A percentile compares a stretch with the other conserved stretches of the same genome.
phyloP scores from a whole-genome alignment of 2,888 invertebrate genomes.

The Chalcosyrphus nemorum region DNA sequence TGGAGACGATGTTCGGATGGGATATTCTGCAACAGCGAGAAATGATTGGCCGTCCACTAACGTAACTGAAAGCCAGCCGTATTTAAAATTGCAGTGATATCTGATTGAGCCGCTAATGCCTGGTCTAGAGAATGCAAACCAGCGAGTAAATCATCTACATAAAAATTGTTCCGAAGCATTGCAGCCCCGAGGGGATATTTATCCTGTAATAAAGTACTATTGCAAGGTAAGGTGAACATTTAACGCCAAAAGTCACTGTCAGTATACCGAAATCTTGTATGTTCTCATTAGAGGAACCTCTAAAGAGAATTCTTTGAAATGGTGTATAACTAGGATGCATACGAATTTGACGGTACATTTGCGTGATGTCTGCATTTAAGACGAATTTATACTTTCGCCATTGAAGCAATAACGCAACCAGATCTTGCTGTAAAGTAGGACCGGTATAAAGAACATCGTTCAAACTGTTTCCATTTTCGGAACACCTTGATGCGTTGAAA shows the following conservation, averaged over 20 bases:
- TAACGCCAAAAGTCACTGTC: neutral
- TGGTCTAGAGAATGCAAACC: conserved; percentile 21
- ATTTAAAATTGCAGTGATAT: conserved; percentile 37
- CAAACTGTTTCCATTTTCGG: neutral
- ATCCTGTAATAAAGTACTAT: conserved; percentile 33
- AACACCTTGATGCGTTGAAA: neutral
- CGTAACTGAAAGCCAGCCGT: conserved; percentile 45
- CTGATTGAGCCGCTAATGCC: conserved; percentile 16
- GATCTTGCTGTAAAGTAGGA: neutral
- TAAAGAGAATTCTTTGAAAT: neutral
- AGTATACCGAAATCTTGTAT: neutral
- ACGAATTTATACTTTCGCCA: neutral
- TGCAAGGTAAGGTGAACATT: conserved; percentile 1
- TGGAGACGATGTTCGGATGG: neutral
- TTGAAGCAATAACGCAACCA: neutral
- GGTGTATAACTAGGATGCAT: neutral
- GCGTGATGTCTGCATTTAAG: neutral
- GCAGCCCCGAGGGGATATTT: conserved; percentile 28
- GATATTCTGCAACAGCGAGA: neutral
- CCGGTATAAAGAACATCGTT: neutral
- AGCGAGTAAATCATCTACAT: conserved; percentile 51
- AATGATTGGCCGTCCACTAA: conserved; percentile 56
- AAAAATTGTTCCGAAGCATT: conserved; percentile 44
- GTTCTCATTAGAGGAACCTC: neutral
- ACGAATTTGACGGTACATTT: too few species aligned